Base-by-base conservation (phyloP, 1,140 invertebrate species). In the Caenorhabditis latens region DNA sequence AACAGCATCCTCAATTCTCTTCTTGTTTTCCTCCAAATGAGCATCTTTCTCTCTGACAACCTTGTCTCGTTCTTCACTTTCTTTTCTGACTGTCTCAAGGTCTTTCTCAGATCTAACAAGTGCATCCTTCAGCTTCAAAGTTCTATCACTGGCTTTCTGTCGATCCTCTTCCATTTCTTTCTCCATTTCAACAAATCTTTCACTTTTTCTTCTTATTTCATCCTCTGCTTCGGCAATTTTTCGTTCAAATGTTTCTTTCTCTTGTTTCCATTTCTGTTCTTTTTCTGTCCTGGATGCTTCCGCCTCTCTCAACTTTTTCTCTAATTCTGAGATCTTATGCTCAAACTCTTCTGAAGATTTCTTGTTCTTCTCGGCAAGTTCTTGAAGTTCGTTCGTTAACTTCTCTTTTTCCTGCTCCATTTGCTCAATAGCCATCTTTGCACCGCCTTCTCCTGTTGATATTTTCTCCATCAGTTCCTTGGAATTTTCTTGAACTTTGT, bases 371-470 rank as follows among this genome's bases (percentile, higher is more conserved):
- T 79, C 42, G 14, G 43, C 7, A 6, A 40, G 32, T 21, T 5
- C 40, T 16, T 71, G 50, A 21, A 86, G 67, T 48, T 82, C 42
- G 3, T 46, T 32, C 8, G 57, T 63, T 19, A 86, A 48, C n/a
- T 83, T 87, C n/a, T 21, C 14, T 19, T 84, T 84, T 16, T 87
- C 86, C 24, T 65, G 48, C 24, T 63, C 84, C 5, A 87, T n/a
- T 21, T 87, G 83, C 32, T 84, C 86, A 43, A 87, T 85, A 21
- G 86, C 86, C 61, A 84, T 50, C 46, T 87, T 85, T 3, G 86
- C 86, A n/a, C 86, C 86, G 3, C 86, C 86, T 75, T 87, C 86
- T 2, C 86, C 86, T 21, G 58, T 63, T 2, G 83, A 85, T 53
- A 87, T 75, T 58, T 84, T 84, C 42, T 84, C 83, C 83, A 61